phyloP scores from a whole-genome alignment of 2,113 vertebrate genomes.

The Microcebus jonahi region DNA sequence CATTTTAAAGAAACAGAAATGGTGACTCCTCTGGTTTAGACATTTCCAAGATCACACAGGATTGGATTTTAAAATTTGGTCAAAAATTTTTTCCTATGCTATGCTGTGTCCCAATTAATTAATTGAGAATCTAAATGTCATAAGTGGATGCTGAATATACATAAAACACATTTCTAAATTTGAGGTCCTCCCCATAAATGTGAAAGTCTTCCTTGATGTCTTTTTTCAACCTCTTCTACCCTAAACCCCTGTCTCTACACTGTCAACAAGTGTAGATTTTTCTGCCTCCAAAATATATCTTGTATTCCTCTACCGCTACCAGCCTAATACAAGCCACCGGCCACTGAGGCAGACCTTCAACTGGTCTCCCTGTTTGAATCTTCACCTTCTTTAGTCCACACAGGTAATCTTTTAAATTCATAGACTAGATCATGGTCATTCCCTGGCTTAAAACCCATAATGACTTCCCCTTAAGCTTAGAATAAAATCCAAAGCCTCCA shows the following conservation, averaged over 20 bases:
- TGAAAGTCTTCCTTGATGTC: background rate
- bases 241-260: background rate
- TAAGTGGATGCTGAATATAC: background rate
- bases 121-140: background rate
- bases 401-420: background rate
- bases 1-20: background rate
- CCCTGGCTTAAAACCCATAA: background rate
- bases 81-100: background rate
- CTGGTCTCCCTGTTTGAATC: background rate
- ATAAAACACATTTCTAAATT: background rate
- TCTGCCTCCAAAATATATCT: background rate
- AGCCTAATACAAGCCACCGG: background rate
- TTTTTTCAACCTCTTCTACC: background rate
- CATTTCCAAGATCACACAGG: background rate
- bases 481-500: background rate
- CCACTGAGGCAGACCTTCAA: background rate
- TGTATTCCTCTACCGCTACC: background rate
- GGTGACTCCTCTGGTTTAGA: background rate
- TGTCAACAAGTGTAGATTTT: background rate
- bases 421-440: background rate
- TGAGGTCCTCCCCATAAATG: background rate
- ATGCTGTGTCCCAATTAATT: background rate
- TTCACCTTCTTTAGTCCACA: background rate
- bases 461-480: background rate
- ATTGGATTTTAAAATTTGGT: background rate